phyloP scores from a whole-genome alignment of 2,888 invertebrate genomes.

The Cryptosula pallasiana region DNA sequence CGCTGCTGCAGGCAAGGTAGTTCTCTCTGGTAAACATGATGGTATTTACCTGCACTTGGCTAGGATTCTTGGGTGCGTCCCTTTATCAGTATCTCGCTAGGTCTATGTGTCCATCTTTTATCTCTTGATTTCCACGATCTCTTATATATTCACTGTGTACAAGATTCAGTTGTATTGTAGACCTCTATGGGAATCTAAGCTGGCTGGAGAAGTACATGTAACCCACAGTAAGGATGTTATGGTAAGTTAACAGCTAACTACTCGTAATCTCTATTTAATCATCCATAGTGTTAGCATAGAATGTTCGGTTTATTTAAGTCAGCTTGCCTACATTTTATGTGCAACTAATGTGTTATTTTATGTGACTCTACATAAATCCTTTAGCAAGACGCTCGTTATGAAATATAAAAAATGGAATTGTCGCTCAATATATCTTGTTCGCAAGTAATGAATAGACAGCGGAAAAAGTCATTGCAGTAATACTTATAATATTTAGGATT shows the following conservation, averaged over 20 bases:
- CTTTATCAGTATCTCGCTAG: no score
- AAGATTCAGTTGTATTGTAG: conserved; percentile 54
- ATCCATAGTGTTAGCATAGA: no score
- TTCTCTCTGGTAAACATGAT: conserved; percentile 78
- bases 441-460: not conserved
- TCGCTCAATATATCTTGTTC: not conserved
- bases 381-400: not conserved
- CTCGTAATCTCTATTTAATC: no score
- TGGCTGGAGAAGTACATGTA: conserved; percentile 42
- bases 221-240: not conserved
- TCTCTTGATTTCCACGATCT: no score
- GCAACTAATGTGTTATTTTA: not conserved
- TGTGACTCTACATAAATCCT: not conserved
- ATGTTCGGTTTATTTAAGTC: no score
- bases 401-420: not conserved
- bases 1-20: conserved; percentile 33
- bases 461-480: not conserved
- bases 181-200: conserved; percentile 70
- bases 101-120: no score
- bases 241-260: no score
- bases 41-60: conserved; percentile 86
- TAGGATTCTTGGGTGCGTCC: conserved; percentile 66
- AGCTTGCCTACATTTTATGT: no score
- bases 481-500: no score
- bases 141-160: no score